These are phyloP conservation scores for Sesamia nonagrioides DNA, from an alignment of 1,140 invertebrate genomes.

Conservation along the genomic window DNA sequence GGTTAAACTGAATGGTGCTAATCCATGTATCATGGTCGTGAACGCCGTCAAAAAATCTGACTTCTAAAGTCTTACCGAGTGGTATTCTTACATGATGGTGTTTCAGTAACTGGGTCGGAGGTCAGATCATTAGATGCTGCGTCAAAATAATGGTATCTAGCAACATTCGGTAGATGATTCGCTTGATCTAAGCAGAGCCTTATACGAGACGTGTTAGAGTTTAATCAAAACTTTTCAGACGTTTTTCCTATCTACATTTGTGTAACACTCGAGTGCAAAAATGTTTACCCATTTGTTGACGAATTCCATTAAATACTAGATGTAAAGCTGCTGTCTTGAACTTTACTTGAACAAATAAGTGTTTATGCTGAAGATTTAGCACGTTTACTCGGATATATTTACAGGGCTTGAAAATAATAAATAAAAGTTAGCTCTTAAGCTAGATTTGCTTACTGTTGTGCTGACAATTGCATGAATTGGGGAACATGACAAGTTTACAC, in stretches of 20 bases:
- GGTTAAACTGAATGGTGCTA: no score
- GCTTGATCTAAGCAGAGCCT: background rate
- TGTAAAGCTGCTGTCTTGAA: background rate
- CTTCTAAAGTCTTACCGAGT: no score
- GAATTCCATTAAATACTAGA: conserved; percentile 14
- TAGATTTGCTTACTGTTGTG: background rate
- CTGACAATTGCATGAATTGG: no score
- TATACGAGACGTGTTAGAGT: background rate
- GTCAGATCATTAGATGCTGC: no score
- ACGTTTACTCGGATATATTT: background rate
- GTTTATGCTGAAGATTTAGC: background rate
- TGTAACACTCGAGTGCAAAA: background rate
- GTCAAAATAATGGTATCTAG: no score
- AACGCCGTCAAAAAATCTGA: no score
- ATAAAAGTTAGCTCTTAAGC: no score
- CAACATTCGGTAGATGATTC: no score
- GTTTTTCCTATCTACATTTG: conserved; percentile 2
- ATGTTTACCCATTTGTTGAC: conserved; percentile 14
- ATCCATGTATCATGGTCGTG: no score
- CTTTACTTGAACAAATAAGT: background rate
- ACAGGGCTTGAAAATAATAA: background rate
- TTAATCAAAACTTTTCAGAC: conserved; percentile 21
- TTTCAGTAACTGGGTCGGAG: no score
- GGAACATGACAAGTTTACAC: no score
- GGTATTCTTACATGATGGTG: no score